Evolutionary conservation across 2,113 vertebrate genomes (phyloP), one percentile per base, ranked within the genome.

Genomic region (Ceyx margarethae): DNA sequence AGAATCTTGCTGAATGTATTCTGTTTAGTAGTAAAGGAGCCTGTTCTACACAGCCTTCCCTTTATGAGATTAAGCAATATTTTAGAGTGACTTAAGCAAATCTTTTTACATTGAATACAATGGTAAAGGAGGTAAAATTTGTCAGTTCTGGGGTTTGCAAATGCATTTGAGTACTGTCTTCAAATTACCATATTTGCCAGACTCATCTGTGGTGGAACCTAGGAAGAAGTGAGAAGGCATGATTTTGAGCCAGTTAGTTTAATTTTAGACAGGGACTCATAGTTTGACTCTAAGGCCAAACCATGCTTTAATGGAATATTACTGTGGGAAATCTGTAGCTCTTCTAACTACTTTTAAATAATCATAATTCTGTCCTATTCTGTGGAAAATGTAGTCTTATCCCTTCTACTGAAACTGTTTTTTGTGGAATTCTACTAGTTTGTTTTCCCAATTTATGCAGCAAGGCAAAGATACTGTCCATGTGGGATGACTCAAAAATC

Each of bases 31-130:
- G 77, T 73, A 76, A 92, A 88, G 28, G 68, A 85, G 14, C 26
- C 35, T 89, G 6, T 78, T 89, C 46, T 69, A n/a, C 29, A 67
- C 43, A 68, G 35, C 12, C 13, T 81, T 35, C 43, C 18, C n/a
- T 81, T 75, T 79, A 62, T 5, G 54, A 93, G 66, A 65, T 21
- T 5, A 75, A 77, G 28, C 21, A 77, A 9, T 60, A 50, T 80
- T 95, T 95, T 46, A 68, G 33, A 81, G 50, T 62, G 26, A 74
- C 85, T 96, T 75, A 84, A 68, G 35, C 10, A 86, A 83, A 65
- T 75, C 73, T 76, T 77, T 29, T 53, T 91, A 42, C 31, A 31
- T 95, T 12, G 45, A 68, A 60, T 67, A 54, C 1, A 3, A 37
- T 40, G 12, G 18, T 54, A n/a, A 58, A 92, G 81, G 42, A 82